Evolutionary conservation across 2,888 invertebrate species (phyloP).

Genomic region (Yponomeuta evonymella): DNA sequence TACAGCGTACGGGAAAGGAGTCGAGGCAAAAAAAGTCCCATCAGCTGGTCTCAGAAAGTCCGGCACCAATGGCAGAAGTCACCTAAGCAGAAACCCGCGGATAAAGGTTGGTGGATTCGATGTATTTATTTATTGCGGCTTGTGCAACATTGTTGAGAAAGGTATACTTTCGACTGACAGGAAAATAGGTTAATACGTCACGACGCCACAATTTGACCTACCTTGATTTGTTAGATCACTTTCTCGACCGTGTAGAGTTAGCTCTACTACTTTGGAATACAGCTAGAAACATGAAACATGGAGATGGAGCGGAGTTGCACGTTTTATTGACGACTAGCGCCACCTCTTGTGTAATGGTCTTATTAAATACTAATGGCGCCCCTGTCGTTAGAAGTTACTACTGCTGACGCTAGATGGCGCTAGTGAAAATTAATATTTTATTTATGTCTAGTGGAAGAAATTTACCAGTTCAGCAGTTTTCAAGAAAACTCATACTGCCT

Average conservation of each 20-base stretch:
- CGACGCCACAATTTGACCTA: background rate
- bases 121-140: background rate
- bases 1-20: slow-evolving; percentile 73
- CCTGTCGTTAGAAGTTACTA: background rate
- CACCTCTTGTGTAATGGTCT: slow-evolving; percentile 36
- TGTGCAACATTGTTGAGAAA: background rate
- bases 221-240: slow-evolving; percentile 4
- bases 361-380: slow-evolving; percentile 3
- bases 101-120: slow-evolving; percentile 45
- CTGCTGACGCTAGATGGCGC: slow-evolving; percentile 1
- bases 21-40: slow-evolving; percentile 69
- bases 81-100: slow-evolving; percentile 51
- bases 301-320: background rate
- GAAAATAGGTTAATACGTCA: background rate
- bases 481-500: too few relatives aligned
- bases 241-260: background rate
- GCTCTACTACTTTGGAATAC: background rate
- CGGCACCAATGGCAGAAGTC: slow-evolving; percentile 78
- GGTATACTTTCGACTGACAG: slow-evolving; percentile 1
- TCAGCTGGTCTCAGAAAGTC: slow-evolving; percentile 79
- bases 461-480: too few relatives aligned
- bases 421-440: background rate
- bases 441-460: too few relatives aligned
- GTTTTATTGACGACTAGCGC: slow-evolving; percentile 30
- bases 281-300: background rate